These are phyloP conservation scores for Redunca redunca DNA, from an alignment of 2,113 vertebrate species.

Conservation along the genomic window DNA sequence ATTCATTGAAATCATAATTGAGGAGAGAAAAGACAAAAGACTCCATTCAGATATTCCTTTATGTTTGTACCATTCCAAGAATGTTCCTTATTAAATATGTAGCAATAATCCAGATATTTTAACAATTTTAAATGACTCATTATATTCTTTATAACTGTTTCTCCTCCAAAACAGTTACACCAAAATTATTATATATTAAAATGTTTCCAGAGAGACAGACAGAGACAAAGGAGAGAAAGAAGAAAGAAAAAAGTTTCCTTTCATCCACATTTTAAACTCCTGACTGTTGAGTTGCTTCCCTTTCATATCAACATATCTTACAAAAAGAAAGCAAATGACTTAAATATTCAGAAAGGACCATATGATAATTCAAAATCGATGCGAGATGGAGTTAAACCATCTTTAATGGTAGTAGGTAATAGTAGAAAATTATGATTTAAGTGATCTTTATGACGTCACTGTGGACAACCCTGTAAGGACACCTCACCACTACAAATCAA, in stretches of 20 bases:
- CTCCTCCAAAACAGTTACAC: background rate
- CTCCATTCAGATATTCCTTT: background rate
- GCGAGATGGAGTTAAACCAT: background rate
- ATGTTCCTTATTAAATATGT: background rate
- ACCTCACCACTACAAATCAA: background rate
- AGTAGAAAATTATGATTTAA: background rate
- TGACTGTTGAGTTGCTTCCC: background rate
- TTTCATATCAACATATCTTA: background rate
- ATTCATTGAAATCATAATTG: background rate
- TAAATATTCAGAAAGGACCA: background rate
- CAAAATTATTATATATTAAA: background rate
- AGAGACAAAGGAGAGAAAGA: background rate
- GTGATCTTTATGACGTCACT: background rate
- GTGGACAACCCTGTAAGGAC: background rate
- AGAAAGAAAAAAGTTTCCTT: background rate
- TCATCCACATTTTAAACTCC: background rate
- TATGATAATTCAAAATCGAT: background rate
- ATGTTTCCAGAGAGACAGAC: background rate
- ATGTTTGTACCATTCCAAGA: background rate
- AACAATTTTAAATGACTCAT: background rate
- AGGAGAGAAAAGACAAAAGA: slow-evolving; percentile 9
- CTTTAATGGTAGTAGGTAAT: background rate
- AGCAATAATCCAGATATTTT: background rate
- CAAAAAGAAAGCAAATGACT: background rate
- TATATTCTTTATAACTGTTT: background rate